These are phyloP conservation scores for Plectropomus leopardus DNA, from an alignment of 2,113 vertebrate species.

Conservation along the genomic window DNA sequence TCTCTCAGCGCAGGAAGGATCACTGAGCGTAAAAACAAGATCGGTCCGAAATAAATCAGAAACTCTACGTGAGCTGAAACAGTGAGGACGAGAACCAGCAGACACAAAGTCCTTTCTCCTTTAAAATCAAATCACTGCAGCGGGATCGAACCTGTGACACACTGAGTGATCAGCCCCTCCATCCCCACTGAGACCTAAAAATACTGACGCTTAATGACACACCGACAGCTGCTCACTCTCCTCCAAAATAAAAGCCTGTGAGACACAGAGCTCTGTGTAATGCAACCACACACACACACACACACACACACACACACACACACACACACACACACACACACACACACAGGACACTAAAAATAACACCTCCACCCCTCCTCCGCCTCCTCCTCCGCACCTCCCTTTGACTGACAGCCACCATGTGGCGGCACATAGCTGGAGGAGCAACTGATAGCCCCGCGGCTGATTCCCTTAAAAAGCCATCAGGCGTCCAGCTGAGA, in stretches of 20 bases:
- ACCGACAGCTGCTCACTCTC: constrained; percentile 39
- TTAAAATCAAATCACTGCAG: too few species aligned
- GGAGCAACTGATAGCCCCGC: constrained; percentile 91
- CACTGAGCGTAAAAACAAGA: too few species aligned
- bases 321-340: too few species aligned
- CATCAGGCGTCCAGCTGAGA: constrained; percentile 88
- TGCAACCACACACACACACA: constrained; percentile 79
- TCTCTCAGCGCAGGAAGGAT: too few species aligned
- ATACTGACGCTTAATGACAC: not conserved
- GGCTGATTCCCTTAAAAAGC: constrained; percentile 99
- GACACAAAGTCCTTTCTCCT: too few species aligned
- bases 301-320: too few species aligned
- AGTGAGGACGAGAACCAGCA: too few species aligned
- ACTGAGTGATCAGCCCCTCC: too few species aligned
- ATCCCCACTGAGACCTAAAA: not conserved
- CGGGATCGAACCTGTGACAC: too few species aligned
- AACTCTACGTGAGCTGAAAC: too few species aligned
- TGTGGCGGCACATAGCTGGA: constrained; percentile 93
- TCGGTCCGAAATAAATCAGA: too few species aligned
- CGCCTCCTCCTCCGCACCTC: constrained; percentile 33
- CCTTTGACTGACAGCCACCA: constrained; percentile 94
- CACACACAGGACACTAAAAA: too few species aligned
- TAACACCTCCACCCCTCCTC: constrained; percentile 72
- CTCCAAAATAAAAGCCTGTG: constrained; percentile 49
- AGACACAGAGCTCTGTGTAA: constrained; percentile 1